Percentiles rank a stretch among this genome's conserved stretches.
Conservation (phyloP, 2,113 vertebrate genomes). For the Irena cyanogastra region DNA sequence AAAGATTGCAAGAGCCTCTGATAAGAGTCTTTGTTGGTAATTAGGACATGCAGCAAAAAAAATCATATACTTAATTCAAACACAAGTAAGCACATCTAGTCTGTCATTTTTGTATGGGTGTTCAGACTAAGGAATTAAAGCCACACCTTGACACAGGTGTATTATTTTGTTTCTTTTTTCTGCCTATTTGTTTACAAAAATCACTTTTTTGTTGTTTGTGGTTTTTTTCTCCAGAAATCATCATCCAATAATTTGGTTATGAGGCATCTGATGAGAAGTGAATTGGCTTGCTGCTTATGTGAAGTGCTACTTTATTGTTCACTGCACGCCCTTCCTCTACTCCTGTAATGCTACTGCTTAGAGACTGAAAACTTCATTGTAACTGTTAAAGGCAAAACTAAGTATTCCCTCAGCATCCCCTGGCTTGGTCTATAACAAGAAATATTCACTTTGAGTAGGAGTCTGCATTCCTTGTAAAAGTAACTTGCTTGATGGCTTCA, state of each 20-base stretch:
- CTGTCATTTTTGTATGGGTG: rapidly evolving
- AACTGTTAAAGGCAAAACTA: not conserved
- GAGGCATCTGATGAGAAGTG: not conserved
- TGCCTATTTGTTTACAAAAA: not conserved
- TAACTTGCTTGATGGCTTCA: constrained; percentile 17
- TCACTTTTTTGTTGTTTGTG: rapidly evolving
- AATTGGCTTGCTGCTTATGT: not conserved
- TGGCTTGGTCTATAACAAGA: not conserved
- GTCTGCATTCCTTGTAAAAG: constrained; percentile 1
- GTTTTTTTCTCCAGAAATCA: not conserved
- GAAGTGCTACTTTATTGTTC: not conserved
- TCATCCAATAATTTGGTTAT: not conserved
- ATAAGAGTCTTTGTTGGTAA: not conserved
- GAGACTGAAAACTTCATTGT: not conserved
- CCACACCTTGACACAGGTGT: not conserved
- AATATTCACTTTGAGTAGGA: constrained; percentile 31
- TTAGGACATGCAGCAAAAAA: not conserved
- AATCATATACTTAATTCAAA: not conserved
- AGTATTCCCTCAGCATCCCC: not conserved
- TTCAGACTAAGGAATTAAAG: not conserved
- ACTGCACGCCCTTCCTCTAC: not conserved
- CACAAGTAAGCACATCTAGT: not conserved
- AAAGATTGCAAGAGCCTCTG: not conserved
- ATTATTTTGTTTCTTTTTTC: not conserved
- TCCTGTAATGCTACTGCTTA: not conserved